Conservation (phyloP, 2,113 vertebrate genomes). For the Paralichthys olivaceus region DNA sequence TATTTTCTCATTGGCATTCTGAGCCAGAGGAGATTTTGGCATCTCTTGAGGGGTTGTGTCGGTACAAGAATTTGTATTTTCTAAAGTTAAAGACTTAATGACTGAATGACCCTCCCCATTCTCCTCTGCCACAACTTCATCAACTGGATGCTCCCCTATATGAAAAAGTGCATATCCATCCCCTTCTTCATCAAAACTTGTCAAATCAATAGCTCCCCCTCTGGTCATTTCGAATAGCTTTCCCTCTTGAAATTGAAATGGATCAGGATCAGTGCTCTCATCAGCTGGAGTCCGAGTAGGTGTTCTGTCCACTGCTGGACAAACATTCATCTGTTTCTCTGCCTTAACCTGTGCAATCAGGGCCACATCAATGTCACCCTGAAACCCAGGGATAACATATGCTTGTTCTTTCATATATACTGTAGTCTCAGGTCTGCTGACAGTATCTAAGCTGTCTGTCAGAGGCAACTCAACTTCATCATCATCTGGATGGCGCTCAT, state of each 20-base stretch:
- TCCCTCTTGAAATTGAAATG: slow-evolving; percentile 96
- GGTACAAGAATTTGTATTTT: slow-evolving; percentile 17
- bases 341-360: slow-evolving; percentile 84
- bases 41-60: slow-evolving; percentile 28
- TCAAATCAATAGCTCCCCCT: slow-evolving; percentile 97
- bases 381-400: slow-evolving; percentile 1
- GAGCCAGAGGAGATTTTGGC: slow-evolving; percentile 1
- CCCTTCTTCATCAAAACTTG: slow-evolving; percentile 89
- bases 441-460: slow-evolving; percentile 3
- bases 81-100: slow-evolving; percentile 18
- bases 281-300: slow-evolving; percentile 86
- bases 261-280: slow-evolving; percentile 84
- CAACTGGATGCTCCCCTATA: slow-evolving; percentile 79
- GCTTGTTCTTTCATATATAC: slow-evolving; percentile 18
- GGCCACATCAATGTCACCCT: slow-evolving; percentile 41
- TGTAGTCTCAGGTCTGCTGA: neutral
- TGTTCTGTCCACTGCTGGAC: slow-evolving; percentile 83
- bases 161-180: slow-evolving; percentile 89
- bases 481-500: slow-evolving; percentile 19
- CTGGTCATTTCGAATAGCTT: slow-evolving; percentile 99
- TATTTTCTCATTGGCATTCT: slow-evolving; percentile 9
- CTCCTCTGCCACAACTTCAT: slow-evolving; percentile 53
- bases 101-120: slow-evolving; percentile 2
- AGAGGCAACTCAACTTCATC: slow-evolving; percentile 5
- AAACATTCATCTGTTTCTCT: slow-evolving; percentile 86